Percentiles rank a stretch among this genome's conserved stretches.
phyloP scores from a whole-genome alignment of 2,797 vertebrate genomes.

The Tapirus indicus region DNA sequence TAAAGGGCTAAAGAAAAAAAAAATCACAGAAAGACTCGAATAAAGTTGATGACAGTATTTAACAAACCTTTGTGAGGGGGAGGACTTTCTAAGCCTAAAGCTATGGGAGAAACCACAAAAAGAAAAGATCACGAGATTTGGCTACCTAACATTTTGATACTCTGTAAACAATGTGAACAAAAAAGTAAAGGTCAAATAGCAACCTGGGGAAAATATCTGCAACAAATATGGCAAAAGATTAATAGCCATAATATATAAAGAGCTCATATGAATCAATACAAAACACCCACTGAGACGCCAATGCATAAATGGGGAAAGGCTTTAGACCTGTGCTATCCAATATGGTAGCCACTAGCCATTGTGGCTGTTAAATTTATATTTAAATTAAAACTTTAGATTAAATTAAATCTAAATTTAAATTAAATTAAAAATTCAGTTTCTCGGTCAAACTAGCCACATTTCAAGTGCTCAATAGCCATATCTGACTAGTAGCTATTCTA shows the following conservation, averaged over 20 bases:
- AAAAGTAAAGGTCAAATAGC: slow-evolving; percentile 76
- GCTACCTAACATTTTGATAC: background rate
- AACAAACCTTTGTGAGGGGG: background rate
- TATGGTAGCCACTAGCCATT: too few relatives aligned
- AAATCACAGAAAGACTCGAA: slow-evolving; percentile 34
- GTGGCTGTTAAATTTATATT: background rate
- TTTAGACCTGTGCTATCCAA: background rate
- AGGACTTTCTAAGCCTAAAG: slow-evolving; percentile 57
- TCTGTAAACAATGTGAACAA: slow-evolving; percentile 43
- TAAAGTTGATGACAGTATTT: background rate
- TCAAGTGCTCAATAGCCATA: background rate
- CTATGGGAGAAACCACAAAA: slow-evolving; percentile 72
- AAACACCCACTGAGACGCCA: background rate
- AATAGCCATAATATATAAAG: background rate
- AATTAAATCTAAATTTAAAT: background rate
- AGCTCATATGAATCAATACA: background rate
- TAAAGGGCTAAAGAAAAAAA: background rate
- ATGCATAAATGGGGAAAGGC: background rate
- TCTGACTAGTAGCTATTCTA: background rate
- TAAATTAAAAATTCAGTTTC: background rate
- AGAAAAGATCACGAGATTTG: slow-evolving; percentile 51
- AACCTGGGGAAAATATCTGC: background rate
- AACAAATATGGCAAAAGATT: background rate
- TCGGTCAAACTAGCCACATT: background rate
- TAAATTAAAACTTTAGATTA: background rate